Base-by-base conservation (phyloP, 2,797 vertebrate species). In the Champsocephalus gunnari region DNA sequence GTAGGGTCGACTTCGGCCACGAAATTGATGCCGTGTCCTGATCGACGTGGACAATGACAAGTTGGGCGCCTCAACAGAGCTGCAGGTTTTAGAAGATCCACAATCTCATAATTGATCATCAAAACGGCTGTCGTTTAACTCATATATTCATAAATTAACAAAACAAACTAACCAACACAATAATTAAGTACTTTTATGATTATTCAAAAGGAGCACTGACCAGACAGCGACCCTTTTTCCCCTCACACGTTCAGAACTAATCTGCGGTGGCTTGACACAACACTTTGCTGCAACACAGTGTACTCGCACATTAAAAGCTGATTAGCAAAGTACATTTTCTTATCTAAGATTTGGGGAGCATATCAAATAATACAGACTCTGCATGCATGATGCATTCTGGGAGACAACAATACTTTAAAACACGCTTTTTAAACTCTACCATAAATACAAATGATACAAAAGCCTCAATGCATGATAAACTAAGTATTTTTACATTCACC, bases 401-500 rank as follows among this genome's bases (percentile, higher is more conserved):
- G 34, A 38, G 8, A 38, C 34, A 38, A 38, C 1, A 7, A 38
- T 38, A 38, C 34, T 38, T 7, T 38, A 38, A 38, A 38, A 50
- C 34, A 3, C 2, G 24, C 13, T 21, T 51, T 5, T 21, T 51
- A 16, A 51, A 44, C 12, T 54, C 12, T 2, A 28, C n/a, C 28
- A 34, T 32, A 21, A 57, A 54, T 38, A 58, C 12, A 48, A 0
- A 16, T 17, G 8, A 28, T 7, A 9, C 2, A 4, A 54, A 38
- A 59, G 49, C 53, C 24, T 38, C 14, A 5, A 32, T 24, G 5
- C n/a, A 43, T 2, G 11, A n/a, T 10, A 21, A 43, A 34, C 1
- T 50, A 55, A 63, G 34, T 16, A 51, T 14, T 62, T 53, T 28
- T 28, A 28, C 28, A 28, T 28, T 63, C 43, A 69, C 49, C 44